These are phyloP conservation scores for Neogobius melanostomus DNA, from an alignment of 2,113 vertebrate species.

Conservation along the genomic window DNA sequence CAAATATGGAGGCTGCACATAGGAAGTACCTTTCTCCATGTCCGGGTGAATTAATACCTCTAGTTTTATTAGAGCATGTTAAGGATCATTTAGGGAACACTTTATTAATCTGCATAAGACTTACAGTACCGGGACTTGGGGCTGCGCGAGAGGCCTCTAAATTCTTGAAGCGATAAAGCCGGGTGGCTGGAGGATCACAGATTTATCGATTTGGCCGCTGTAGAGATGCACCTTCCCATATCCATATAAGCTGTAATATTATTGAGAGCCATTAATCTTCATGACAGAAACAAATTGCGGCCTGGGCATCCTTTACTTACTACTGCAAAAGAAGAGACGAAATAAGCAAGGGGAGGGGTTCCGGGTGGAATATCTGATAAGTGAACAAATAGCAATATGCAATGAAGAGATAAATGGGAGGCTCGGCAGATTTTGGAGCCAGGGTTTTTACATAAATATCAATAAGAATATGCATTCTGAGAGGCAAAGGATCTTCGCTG, in stretches of 20 bases:
- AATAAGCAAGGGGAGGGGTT: constrained; percentile 14
- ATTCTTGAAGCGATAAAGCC: constrained; percentile 45
- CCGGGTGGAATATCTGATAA: constrained; percentile 29
- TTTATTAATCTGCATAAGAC: constrained; percentile 69
- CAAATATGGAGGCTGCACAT: not conserved
- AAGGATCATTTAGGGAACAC: constrained; percentile 45
- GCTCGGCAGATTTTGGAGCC: not conserved
- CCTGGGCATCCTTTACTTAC: constrained; percentile 68
- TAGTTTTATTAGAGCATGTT: constrained; percentile 42
- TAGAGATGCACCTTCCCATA: constrained; percentile 74
- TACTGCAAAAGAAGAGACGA: constrained; percentile 41
- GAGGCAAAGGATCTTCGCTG: no score
- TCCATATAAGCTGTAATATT: constrained; percentile 75
- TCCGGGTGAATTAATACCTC: constrained; percentile 27
- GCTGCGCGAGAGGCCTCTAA: constrained; percentile 58
- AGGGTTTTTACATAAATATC: not conserved
- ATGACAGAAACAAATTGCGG: constrained; percentile 75
- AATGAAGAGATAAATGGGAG: not conserved
- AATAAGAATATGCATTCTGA: no score
- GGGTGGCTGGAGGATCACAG: constrained; percentile 65
- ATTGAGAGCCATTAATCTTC: constrained; percentile 77
- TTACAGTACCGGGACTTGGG: constrained; percentile 53
- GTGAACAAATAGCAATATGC: constrained; percentile 25
- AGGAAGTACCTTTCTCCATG: constrained; percentile 13
- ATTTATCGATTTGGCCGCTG: constrained; percentile 75